These are phyloP conservation scores for Colaptes auratus DNA, from an alignment of 2,113 vertebrate species.

Conservation along the genomic window DNA sequence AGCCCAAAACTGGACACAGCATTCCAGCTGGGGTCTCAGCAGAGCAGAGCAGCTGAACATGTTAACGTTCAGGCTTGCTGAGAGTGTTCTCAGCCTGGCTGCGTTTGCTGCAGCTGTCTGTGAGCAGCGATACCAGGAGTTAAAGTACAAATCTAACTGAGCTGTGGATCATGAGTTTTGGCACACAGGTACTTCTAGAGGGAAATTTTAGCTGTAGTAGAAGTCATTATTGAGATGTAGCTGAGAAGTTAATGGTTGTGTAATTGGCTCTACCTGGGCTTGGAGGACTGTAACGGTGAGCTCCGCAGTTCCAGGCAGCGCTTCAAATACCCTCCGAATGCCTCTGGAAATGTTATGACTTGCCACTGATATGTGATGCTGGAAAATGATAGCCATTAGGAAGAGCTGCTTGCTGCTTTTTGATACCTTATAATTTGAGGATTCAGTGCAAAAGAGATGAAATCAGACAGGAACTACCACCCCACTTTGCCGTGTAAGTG, in stretches of 20 bases:
- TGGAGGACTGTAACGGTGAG: not conserved
- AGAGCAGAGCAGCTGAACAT: not conserved
- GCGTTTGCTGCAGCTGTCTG: not conserved
- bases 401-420: not conserved
- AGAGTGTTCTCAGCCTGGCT: not conserved
- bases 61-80: accelerated
- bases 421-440: not conserved
- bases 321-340: not conserved
- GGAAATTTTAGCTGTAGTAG: not conserved
- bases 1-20: no score
- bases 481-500: not conserved
- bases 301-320: not conserved
- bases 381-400: not conserved
- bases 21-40: no score
- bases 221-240: not conserved
- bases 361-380: not conserved
- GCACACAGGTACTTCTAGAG: not conserved
- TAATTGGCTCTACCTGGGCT: not conserved
- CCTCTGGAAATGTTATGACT: not conserved
- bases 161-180: not conserved
- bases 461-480: not conserved
- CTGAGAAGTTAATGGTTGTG: not conserved
- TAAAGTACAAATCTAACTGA: not conserved
- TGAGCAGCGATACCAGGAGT: not conserved
- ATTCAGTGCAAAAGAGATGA: not conserved